Evolutionary conservation across 1,140 invertebrate species (phyloP), one percentile per base, ranked within the genome.

Genomic region (Diorhabda carinulata): DNA sequence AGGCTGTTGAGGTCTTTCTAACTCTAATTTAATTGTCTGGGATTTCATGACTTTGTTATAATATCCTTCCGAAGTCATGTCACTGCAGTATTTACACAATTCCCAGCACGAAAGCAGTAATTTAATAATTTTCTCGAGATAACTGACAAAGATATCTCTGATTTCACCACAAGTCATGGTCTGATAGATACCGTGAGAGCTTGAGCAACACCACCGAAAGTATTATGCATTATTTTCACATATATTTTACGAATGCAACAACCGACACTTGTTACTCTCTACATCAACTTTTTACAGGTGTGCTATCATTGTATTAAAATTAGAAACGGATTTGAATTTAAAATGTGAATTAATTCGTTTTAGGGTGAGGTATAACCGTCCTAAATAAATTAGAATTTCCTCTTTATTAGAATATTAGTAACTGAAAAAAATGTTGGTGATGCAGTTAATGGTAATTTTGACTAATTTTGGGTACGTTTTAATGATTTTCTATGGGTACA

Each of bases 91-190:
- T n/a, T 58, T n/a, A 4, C 41, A 57, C 64, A 57, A 58, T 43
- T 65, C 45, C 41, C 64, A 10, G 47, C 40, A 7, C 41, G 2
- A 42, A 64, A 64, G 47, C 47, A 65, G 64, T 65, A 65, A 65
- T 65, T 65, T 65, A 65, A 65, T 58, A 47, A 65, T 57, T 43
- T 65, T 57, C 44, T 41, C 42, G 64, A 41, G 64, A 65, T 65
- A 65, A 57, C 64, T 65, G 25, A 41, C 40, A 42, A 57, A 65
- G 64, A 65, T 65, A 65, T 65, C 64, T 65, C 64, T 65, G 8
- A 65, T 65, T 65, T 42, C 9, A 58, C 64, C 56, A 65, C 64
- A 57, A 58, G 64, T 65, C 43, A 65, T 45, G 64, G 64, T 65
- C 64, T 65, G 41, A 3, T 65, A 45, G 47, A 57, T 47, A 9